Conservation (phyloP, 1,140 invertebrate species). For the Orchestia grillus region DNA sequence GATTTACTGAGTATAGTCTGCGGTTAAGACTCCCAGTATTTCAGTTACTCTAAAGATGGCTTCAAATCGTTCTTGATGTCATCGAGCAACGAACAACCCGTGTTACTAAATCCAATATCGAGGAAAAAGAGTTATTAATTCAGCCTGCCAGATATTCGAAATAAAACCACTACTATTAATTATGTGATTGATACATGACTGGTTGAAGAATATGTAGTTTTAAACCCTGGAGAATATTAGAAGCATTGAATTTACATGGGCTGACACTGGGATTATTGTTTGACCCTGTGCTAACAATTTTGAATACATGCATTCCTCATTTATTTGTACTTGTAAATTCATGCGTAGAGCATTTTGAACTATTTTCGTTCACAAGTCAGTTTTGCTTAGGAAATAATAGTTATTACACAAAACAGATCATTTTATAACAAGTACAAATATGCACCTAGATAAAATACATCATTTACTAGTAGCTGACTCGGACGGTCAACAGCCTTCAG, state of each 20-base stretch:
- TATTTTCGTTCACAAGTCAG: neutral
- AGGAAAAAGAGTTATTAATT: too few relatives aligned
- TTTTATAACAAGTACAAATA: neutral
- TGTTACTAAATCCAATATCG: neutral
- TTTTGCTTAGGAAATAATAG: neutral
- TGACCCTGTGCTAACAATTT: neutral
- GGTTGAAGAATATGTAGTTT: neutral
- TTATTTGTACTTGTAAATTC: too few relatives aligned
- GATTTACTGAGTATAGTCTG: neutral
- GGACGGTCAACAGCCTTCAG: too few relatives aligned
- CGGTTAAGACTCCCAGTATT: neutral
- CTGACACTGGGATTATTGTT: neutral
- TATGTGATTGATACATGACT: neutral
- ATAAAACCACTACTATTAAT: neutral
- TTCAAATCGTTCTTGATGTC: neutral
- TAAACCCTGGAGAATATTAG: neutral
- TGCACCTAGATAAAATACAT: neutral
- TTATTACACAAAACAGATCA: neutral
- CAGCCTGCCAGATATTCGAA: too few relatives aligned
- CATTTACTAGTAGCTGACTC: too few relatives aligned
- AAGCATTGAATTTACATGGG: neutral
- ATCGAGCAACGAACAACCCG: neutral
- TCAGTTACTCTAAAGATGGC: neutral
- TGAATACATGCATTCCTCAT: too few relatives aligned
- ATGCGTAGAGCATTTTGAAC: neutral